A percentile compares a stretch with the other conserved stretches of the same genome.
These are phyloP conservation scores for Antheraea mylitta DNA, from an alignment of 1,140 invertebrate species.

Conservation along the genomic window DNA sequence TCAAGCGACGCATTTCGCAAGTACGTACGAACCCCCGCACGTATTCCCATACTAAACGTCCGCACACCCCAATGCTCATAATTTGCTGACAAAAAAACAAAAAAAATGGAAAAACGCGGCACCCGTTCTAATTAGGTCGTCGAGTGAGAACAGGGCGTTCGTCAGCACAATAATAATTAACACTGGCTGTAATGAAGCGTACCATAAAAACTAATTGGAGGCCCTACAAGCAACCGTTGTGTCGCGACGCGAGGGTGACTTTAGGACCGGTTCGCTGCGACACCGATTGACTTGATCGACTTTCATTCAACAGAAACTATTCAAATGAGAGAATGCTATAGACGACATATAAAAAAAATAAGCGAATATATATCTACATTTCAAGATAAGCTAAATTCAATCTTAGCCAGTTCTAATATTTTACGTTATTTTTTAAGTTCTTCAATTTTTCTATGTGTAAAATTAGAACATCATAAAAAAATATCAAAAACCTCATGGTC, in stretches of 20 bases:
- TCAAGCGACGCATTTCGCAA: slow-evolving; percentile 18
- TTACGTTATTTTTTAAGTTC: too few relatives aligned
- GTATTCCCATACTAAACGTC: slow-evolving; percentile 26
- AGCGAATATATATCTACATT: background rate
- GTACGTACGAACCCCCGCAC: slow-evolving; percentile 24
- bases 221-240: slow-evolving; percentile 42
- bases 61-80: slow-evolving; percentile 46
- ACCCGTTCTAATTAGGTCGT: slow-evolving; percentile 69
- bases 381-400: too few relatives aligned
- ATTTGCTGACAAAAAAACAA: slow-evolving; percentile 58
- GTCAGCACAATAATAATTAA: slow-evolving; percentile 74
- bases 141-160: slow-evolving; percentile 64
- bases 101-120: slow-evolving; percentile 44
- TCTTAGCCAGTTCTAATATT: too few relatives aligned
- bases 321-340: background rate
- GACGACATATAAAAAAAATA: background rate
- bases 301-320: background rate
- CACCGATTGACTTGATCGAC: slow-evolving; percentile 24
- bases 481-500: too few relatives aligned
- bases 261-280: slow-evolving; percentile 34
- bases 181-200: slow-evolving; percentile 72
- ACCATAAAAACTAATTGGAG: slow-evolving; percentile 76
- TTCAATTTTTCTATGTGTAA: too few relatives aligned
- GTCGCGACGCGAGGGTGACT: slow-evolving; percentile 37
- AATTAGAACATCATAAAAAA: too few relatives aligned